Conservation (phyloP, 1,140 invertebrate genomes). For the Hycleus cichorii region DNA sequence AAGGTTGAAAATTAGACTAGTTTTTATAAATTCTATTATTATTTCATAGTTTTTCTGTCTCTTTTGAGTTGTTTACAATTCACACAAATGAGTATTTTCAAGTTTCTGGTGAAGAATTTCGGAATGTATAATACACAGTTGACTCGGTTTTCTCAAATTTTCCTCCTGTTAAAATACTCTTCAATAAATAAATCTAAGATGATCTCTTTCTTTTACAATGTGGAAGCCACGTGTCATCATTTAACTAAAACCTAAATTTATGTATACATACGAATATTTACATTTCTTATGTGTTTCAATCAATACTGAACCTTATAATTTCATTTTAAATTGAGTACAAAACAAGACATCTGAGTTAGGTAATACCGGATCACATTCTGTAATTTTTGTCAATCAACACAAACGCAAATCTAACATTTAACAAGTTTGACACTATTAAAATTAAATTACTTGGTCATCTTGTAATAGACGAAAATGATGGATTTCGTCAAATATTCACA, state of each 20-base stretch:
- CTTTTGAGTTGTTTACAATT: conserved; percentile 23
- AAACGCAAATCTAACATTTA: too few species aligned
- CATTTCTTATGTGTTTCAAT: conserved; percentile 8
- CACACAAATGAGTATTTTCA: conserved; percentile 23
- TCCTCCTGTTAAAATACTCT: too few species aligned
- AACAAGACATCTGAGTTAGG: too few species aligned
- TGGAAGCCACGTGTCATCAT: conserved; percentile 20
- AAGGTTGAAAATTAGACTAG: not conserved
- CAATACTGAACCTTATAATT: conserved; percentile 19
- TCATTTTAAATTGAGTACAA: too few species aligned
- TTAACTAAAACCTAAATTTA: conserved; percentile 15
- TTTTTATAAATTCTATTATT: conserved; percentile 12
- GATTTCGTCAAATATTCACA: too few species aligned
- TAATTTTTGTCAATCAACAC: too few species aligned
- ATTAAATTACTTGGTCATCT: too few species aligned
- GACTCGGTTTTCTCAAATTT: too few species aligned
- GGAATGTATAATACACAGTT: conserved; percentile 17
- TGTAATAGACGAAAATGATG: too few species aligned
- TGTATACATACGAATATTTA: conserved; percentile 12
- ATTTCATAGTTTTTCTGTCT: conserved; percentile 7
- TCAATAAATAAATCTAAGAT: conserved; percentile 18
- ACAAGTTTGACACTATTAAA: too few species aligned
- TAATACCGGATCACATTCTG: too few species aligned
- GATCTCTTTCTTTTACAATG: conserved; percentile 15
- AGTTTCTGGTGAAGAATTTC: conserved; percentile 16